Conservation (phyloP, 2,797 vertebrate species). For the Silurus aristotelis region DNA sequence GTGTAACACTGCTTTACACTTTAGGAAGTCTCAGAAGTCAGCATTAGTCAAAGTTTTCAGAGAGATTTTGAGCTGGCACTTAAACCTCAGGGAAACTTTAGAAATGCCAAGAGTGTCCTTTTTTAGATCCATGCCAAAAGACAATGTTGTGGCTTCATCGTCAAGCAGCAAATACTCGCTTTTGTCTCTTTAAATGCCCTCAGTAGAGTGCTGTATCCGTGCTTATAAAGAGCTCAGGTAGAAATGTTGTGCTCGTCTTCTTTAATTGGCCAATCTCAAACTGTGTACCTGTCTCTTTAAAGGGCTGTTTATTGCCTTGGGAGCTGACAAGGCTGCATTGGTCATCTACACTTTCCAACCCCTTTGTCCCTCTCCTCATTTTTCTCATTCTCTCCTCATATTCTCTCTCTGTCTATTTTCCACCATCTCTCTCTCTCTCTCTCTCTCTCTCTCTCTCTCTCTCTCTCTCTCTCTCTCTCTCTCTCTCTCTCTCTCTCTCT, state of each 20-base stretch:
- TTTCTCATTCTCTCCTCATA: constrained; percentile 29
- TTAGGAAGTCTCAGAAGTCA: neutral
- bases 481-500: constrained; percentile 43
- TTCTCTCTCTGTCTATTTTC: constrained; percentile 30
- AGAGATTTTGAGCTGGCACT: neutral
- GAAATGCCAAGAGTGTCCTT: constrained; percentile 29
- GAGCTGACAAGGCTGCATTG: constrained; percentile 63
- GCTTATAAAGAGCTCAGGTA: constrained; percentile 47
- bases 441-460: constrained; percentile 49
- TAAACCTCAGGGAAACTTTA: neutral
- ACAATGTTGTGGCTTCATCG: constrained; percentile 50
- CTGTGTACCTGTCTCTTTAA: constrained; percentile 71
- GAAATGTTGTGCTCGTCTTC: constrained; percentile 49
- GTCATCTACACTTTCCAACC: constrained; percentile 48
- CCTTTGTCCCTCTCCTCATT: constrained; percentile 47
- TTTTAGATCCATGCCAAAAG: constrained; percentile 6
- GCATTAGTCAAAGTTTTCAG: constrained; percentile 10
- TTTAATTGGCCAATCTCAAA: constrained; percentile 55
- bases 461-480: constrained; percentile 30
- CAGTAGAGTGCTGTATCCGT: constrained; percentile 37
- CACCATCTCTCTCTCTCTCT: constrained; percentile 23
- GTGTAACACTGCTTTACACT: neutral
- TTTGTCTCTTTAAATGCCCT: constrained; percentile 51
- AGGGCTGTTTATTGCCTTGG: constrained; percentile 69
- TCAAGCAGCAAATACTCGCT: constrained; percentile 30